Conservation (phyloP, 2,797 vertebrate species). For the Pyrocephalus nanus region DNA sequence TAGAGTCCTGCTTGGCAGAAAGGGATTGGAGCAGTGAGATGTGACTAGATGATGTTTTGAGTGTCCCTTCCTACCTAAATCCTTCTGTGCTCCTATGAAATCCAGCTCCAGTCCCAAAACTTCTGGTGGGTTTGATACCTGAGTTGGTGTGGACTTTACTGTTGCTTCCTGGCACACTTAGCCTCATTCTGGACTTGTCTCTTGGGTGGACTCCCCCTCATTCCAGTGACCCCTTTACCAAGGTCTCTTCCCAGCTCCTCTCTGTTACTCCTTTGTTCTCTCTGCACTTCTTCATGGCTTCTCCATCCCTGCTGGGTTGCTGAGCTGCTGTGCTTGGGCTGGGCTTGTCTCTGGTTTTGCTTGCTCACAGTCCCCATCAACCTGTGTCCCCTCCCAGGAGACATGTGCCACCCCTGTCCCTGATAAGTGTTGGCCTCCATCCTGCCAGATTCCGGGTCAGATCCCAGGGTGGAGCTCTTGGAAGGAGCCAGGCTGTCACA, state of each 20-base stretch:
- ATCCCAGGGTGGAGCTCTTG: neutral
- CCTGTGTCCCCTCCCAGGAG: fast-evolving
- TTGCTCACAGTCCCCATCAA: fast-evolving
- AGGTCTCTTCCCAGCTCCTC: neutral
- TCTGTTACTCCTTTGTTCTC: neutral
- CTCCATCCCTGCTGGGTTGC: neutral
- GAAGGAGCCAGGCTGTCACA: neutral
- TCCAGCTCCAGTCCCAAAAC: neutral
- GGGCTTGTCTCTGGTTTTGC: fast-evolving
- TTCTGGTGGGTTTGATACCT: neutral
- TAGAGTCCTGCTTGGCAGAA: neutral
- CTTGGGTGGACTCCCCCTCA: neutral
- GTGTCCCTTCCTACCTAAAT: neutral
- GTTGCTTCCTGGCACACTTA: neutral
- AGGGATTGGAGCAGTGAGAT: neutral
- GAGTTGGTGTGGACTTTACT: neutral
- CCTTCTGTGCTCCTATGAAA: neutral
- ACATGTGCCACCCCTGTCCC: fast-evolving
- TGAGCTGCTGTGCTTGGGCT: fast-evolving
- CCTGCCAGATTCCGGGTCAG: fast-evolving
- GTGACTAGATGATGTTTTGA: neutral
- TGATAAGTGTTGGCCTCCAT: neutral
- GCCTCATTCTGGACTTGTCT: neutral
- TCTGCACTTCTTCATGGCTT: neutral
- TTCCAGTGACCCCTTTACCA: neutral